Evolutionary conservation across 2,113 vertebrate genomes (phyloP).

Genomic region (Xiphophorus couchianus): DNA sequence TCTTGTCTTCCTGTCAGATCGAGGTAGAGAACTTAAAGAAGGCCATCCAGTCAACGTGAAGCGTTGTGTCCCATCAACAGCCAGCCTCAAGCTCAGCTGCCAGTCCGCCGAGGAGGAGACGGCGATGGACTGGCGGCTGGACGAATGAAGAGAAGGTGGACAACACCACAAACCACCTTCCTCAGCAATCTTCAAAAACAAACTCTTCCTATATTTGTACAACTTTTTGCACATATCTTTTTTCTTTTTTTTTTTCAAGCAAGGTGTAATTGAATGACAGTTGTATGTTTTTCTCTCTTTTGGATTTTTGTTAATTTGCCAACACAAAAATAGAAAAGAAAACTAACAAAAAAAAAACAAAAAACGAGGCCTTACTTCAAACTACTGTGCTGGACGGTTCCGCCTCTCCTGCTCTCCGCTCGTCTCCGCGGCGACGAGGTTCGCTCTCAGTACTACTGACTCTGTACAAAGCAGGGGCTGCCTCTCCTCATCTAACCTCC

Average conservation of each 20-base stretch:
- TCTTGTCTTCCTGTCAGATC: conserved; percentile 76
- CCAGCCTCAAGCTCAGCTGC: conserved; percentile 44
- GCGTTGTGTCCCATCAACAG: conserved; percentile 2
- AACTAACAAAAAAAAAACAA: conserved; percentile 39
- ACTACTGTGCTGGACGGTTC: conserved; percentile 89
- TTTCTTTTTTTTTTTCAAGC: conserved; percentile 62
- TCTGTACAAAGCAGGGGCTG: conserved; percentile 86
- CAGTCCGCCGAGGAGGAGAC: conserved; percentile 22
- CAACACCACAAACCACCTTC: conserved; percentile 31
- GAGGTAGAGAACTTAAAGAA: conserved; percentile 95
- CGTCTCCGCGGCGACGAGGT: conserved; percentile 65
- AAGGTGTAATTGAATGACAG: conserved; percentile 74
- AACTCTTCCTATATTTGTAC: conserved; percentile 77
- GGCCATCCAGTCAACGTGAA: conserved; percentile 85
- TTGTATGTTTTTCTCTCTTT: conserved; percentile 64
- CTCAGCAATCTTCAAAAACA: conserved; percentile 56
- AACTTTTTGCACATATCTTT: conserved; percentile 81
- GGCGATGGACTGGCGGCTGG: background rate
- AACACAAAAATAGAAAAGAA: conserved; percentile 73
- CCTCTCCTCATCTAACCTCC: conserved; percentile 78
- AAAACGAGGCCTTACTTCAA: conserved; percentile 89
- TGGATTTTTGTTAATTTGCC: conserved; percentile 82
- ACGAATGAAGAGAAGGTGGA: conserved; percentile 20
- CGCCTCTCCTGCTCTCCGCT: conserved; percentile 60
- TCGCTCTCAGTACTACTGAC: conserved; percentile 98